Base-by-base conservation (phyloP, 2,113 vertebrate genomes). In the Proteles cristata region DNA sequence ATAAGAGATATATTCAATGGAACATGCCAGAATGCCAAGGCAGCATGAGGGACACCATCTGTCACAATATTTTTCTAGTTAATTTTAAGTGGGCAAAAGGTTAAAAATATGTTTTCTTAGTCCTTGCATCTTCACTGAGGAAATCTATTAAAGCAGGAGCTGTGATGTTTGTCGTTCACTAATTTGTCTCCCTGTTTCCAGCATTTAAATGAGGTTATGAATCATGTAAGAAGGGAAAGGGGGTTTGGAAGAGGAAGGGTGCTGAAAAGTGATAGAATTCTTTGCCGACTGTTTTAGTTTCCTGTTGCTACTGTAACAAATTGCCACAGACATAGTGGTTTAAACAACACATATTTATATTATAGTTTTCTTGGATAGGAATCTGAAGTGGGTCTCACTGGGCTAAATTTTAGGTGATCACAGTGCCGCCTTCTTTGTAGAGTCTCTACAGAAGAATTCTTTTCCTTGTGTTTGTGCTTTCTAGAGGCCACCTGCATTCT, bases 21-120 rank as follows among this genome's bases (percentile, higher is more conserved):
- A 97, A 98, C 93, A 98, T 97, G 93, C 94, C 95, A 98, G 97
- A 98, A 98, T 98, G 97, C 98, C 98, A 98, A 98, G 96, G 97
- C 96, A 98, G 91, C 94, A 98, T 97, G 97, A 98, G 94, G 39
- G 15, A 95, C 17, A 68, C 98, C 98, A 98, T 98, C 98, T 99
- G 98, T 98, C 97, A 98, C 96, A 98, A 97, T 98, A 98, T 98
- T 99, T 98, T 97, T 98, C 89, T 86, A 96, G 97, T 97, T 98
- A 98, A 98, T 98, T 98, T 98, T 98, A 98, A 98, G 97, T 94
- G 95, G 97, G 93, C 96, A 86, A 96, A 97, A 96, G 91, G 96
- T 98, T 98, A 98, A 98, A 98, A 98, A 96, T 93, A 96, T 97
- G 97, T 97, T 98, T 98, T 97, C 97, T 98, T 97, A 92, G 96